Conservation (phyloP, 2,888 invertebrate species). For the Panopea generosa region DNA sequence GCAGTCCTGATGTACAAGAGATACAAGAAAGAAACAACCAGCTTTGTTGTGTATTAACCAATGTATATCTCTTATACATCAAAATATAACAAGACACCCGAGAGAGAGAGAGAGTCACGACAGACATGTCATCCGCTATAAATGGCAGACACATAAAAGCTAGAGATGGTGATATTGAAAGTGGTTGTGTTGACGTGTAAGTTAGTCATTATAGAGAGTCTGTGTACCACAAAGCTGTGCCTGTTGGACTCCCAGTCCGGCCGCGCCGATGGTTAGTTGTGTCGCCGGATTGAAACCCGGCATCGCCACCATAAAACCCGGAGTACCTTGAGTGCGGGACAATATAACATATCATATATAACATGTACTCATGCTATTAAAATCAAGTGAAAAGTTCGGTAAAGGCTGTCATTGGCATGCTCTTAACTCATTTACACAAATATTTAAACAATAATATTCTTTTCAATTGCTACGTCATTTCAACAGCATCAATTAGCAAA, state of each 20-base stretch:
- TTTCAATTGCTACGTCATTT: no score
- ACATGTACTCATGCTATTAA: conserved; percentile 4
- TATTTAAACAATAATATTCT: background rate
- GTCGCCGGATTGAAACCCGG: conserved; percentile 91
- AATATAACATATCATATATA: conserved; percentile 28
- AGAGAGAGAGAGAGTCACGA: background rate
- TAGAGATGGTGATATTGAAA: background rate
- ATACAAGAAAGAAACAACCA: no score
- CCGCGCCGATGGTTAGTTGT: conserved; percentile 87
- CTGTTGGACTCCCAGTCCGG: conserved; percentile 71
- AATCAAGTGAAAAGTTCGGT: conserved; percentile 8
- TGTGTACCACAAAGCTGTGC: conserved; percentile 74
- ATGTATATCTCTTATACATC: no score
- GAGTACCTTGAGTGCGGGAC: conserved; percentile 85
- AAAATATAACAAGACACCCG: no score
- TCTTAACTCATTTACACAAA: background rate
- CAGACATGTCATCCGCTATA: background rate
- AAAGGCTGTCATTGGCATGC: conserved; percentile 5
- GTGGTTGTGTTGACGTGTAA: no score
- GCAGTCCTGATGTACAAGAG: no score
- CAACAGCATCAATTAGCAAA: no score
- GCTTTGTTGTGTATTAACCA: no score
- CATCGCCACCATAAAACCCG: conserved; percentile 92
- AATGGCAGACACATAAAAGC: background rate
- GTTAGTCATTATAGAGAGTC: background rate